A percentile compares a stretch with the other conserved stretches of the same genome.
Conservation (phyloP, 2,113 vertebrate genomes). For the Poicephalus gulielmi region DNA sequence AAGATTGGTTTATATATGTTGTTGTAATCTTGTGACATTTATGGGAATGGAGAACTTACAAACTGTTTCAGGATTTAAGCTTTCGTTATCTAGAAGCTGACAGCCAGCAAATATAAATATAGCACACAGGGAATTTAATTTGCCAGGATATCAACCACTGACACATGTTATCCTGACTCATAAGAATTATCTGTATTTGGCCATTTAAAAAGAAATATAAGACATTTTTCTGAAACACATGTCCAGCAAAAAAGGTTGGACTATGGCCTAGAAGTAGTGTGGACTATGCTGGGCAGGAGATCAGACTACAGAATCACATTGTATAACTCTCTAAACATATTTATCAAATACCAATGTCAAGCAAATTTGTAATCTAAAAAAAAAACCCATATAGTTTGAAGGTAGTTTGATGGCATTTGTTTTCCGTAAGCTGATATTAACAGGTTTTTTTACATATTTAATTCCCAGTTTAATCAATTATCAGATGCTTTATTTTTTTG, state of each 20-base stretch:
- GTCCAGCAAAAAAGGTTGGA: background rate
- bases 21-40: background rate
- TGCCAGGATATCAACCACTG: background rate
- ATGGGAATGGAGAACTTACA: background rate
- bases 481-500: background rate
- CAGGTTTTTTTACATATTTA: background rate
- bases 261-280: background rate
- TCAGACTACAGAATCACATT: background rate
- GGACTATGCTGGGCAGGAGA: background rate
- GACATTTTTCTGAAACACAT: background rate
- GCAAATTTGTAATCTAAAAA: background rate
- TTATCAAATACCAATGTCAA: background rate
- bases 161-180: background rate
- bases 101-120: background rate
- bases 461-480: background rate
- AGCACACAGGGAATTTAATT: background rate
- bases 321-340: background rate
- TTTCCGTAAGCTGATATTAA: background rate
- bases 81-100: background rate
- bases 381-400: background rate
- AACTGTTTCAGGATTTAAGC: background rate
- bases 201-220: background rate
- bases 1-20: background rate
- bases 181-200: background rate
- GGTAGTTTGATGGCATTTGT: background rate